These are phyloP conservation scores for Homarus gammarus DNA, from an alignment of 2,888 invertebrate genomes.

Conservation along the genomic window DNA sequence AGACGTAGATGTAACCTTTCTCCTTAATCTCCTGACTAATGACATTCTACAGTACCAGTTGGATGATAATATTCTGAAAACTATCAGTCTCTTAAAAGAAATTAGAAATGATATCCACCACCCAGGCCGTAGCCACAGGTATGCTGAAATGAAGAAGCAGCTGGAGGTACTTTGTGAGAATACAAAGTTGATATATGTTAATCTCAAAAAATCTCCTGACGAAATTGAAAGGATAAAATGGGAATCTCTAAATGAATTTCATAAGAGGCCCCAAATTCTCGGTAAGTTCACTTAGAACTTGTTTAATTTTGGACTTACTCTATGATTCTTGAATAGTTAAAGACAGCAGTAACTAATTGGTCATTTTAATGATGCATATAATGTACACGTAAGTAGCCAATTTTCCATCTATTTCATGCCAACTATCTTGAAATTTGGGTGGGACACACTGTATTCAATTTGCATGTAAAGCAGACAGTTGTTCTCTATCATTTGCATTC, in stretches of 20 bases:
- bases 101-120: not conserved
- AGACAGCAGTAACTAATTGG: too few species aligned
- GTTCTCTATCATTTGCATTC: too few species aligned
- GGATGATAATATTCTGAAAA: not conserved
- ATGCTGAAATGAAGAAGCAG: not conserved
- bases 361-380: too few species aligned
- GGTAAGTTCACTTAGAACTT: not conserved
- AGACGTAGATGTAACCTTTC: conserved; percentile 7
- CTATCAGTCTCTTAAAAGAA: not conserved
- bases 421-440: too few species aligned
- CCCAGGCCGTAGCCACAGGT: not conserved
- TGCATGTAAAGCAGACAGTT: not conserved
- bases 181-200: not conserved
- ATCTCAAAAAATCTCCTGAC: not conserved
- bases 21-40: not conserved
- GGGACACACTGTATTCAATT: not conserved
- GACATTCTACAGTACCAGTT: not conserved
- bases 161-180: not conserved
- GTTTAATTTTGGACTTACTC: too few species aligned
- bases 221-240: not conserved
- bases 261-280: not conserved
- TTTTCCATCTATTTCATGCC: too few species aligned
- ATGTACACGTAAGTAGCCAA: too few species aligned
- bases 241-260: not conserved
- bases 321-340: too few species aligned